These are phyloP conservation scores for Bombus waltoni DNA, from an alignment of 1,140 invertebrate species.

Conservation along the genomic window DNA sequence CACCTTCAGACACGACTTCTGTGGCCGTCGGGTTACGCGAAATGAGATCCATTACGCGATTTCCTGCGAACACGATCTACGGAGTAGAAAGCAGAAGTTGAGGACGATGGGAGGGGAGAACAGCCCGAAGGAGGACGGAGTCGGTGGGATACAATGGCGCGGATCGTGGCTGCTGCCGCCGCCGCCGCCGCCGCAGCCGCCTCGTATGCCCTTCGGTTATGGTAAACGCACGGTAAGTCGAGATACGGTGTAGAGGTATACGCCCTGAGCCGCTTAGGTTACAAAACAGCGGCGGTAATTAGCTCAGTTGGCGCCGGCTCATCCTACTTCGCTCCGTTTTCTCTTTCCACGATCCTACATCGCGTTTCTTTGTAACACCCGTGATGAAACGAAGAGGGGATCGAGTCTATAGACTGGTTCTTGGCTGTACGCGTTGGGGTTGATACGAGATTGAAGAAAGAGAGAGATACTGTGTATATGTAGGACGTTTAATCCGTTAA, in stretches of 20 bases:
- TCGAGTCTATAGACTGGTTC: not conserved
- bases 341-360: conserved; percentile 12
- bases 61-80: conserved; percentile 70
- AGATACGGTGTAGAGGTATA: conserved; percentile 66
- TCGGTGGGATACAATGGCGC: conserved; percentile 54
- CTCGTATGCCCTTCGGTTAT: conserved; percentile 65
- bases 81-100: conserved; percentile 1
- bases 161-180: conserved; percentile 43
- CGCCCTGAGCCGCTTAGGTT: conserved; percentile 71
- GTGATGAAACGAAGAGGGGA: not conserved
- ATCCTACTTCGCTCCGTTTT: conserved; percentile 35
- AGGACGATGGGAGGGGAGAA: not conserved
- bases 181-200: conserved; percentile 37
- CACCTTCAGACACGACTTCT: conserved; percentile 59
- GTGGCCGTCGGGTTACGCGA: conserved; percentile 58
- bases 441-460: not conserved
- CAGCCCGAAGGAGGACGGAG: conserved; percentile 28
- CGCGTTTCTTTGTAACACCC: conserved; percentile 45
- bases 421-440: not conserved
- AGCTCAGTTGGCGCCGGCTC: conserved; percentile 69
- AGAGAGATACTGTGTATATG: not conserved
- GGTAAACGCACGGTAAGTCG: conserved; percentile 70
- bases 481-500: not conserved
- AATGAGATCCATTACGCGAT: conserved; percentile 70
- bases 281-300: conserved; percentile 77